Conservation (phyloP, 2,113 vertebrate genomes). For the Lepus europaeus region DNA sequence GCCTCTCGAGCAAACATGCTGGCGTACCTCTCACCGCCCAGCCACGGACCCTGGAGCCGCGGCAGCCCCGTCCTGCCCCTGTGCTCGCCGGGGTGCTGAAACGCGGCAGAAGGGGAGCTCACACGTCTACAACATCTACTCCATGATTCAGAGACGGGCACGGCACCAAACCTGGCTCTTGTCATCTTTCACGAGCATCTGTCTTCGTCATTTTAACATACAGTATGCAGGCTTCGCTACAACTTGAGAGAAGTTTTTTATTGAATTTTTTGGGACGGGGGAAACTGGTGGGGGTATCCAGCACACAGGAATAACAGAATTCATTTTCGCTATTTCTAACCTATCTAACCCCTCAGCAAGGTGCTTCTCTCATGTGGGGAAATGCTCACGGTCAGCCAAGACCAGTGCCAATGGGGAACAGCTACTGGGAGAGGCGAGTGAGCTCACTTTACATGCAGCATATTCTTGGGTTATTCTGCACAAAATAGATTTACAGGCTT, state of each 20-base stretch:
- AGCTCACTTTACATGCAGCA: neutral
- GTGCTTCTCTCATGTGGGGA: rapidly evolving
- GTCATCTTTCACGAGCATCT: neutral
- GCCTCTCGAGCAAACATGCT: rapidly evolving
- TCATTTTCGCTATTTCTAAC: no score
- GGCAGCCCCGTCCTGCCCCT: no score
- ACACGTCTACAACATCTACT: no score
- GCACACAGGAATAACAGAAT: rapidly evolving
- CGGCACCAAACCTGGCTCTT: neutral
- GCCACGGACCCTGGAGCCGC: no score
- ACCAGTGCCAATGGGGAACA: rapidly evolving
- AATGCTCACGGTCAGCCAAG: neutral
- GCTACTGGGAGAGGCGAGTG: neutral
- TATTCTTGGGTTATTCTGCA: neutral
- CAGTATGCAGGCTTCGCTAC: neutral
- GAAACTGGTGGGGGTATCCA: neutral
- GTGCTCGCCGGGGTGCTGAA: no score
- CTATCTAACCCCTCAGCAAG: no score
- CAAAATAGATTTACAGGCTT: neutral
- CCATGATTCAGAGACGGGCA: no score
- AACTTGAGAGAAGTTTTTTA: neutral
- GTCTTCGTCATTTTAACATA: neutral
- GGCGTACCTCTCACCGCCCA: no score
- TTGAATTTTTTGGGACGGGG: neutral
- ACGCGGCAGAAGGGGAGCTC: no score